phyloP scores from a whole-genome alignment of 2,888 invertebrate genomes.

The Melieria crassipennis region DNA sequence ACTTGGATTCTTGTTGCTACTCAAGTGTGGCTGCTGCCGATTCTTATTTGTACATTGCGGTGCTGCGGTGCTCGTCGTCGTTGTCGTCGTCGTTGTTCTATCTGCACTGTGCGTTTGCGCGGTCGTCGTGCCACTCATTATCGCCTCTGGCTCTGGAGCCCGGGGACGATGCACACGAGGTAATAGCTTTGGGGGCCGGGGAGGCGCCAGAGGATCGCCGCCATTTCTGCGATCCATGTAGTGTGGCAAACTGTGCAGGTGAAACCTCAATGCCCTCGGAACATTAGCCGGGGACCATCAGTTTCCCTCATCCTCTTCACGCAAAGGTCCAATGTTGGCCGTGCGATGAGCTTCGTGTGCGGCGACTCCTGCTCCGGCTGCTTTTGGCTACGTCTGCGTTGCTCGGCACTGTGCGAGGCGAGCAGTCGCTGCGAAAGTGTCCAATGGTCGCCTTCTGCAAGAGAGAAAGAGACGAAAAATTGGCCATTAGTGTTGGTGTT shows the following conservation, averaged over 20 bases:
- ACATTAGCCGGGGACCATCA: conserved; percentile 72
- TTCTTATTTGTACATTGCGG: conserved; percentile 52
- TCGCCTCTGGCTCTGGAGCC: conserved; percentile 69
- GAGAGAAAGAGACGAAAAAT: too few relatives aligned
- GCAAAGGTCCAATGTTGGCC: too few relatives aligned
- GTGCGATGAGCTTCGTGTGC: too few relatives aligned
- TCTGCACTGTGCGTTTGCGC: conserved; percentile 43
- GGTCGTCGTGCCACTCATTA: conserved; percentile 62
- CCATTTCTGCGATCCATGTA: conserved; percentile 80
- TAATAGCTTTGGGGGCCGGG: conserved; percentile 78
- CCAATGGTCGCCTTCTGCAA: too few relatives aligned
- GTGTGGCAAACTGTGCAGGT: conserved; percentile 52
- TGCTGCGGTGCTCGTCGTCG: conserved; percentile 41
- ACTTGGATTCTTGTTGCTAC: conserved; percentile 47
- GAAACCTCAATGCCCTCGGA: conserved; percentile 67
- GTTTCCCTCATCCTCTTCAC: conserved; percentile 70
- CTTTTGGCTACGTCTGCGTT: too few relatives aligned
- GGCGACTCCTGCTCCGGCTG: too few relatives aligned
- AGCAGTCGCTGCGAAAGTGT: too few relatives aligned
- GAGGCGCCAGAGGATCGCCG: conserved; percentile 79
- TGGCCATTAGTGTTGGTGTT: too few relatives aligned
- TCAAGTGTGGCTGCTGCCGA: conserved; percentile 44
- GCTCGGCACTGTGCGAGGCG: too few relatives aligned
- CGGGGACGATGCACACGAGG: conserved; percentile 74
- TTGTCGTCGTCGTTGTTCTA: conserved; percentile 24